Evolutionary conservation across 2,113 vertebrate species (phyloP).

Genomic region (Leucopsar rothschildi): DNA sequence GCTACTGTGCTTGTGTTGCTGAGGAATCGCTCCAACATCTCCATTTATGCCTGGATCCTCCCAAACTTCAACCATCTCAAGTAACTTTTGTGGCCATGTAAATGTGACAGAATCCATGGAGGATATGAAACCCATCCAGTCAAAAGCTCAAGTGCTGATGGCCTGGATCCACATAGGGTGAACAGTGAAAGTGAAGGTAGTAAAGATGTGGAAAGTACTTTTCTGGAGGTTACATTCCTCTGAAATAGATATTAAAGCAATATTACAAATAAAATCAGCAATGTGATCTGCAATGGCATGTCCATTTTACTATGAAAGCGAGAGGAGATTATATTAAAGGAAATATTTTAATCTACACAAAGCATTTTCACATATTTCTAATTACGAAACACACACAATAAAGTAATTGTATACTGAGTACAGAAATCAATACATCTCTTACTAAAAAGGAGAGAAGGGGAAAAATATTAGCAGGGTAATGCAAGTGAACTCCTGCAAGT

Average conservation of each 20-base stretch:
- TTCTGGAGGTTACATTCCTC: conserved; percentile 51
- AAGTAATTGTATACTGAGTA: conserved; percentile 46
- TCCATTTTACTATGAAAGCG: not conserved
- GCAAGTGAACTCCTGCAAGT: not conserved
- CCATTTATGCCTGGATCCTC: not conserved
- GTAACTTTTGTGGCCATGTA: not conserved
- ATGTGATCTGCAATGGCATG: not conserved
- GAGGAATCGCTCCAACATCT: not conserved
- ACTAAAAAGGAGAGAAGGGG: conserved; percentile 7
- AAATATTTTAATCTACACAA: conserved; percentile 46
- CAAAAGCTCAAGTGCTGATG: conserved; percentile 1
- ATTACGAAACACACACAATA: conserved; percentile 29
- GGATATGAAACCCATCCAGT: not conserved
- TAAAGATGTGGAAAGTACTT: conserved; percentile 23
- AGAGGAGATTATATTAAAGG: conserved; percentile 52
- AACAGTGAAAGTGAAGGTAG: not conserved
- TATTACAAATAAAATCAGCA: conserved; percentile 48
- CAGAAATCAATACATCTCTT: conserved; percentile 47
- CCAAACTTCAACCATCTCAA: not conserved
- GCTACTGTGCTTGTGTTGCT: not conserved
- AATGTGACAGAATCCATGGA: not conserved
- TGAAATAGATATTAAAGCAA: conserved; percentile 51
- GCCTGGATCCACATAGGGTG: not conserved
- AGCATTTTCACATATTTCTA: conserved; percentile 37
- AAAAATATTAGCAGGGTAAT: not conserved